A percentile compares a stretch with the other conserved stretches of the same genome.
Evolutionary conservation across 2,888 invertebrate genomes (phyloP).

Genomic region (Cephus runcator): DNA sequence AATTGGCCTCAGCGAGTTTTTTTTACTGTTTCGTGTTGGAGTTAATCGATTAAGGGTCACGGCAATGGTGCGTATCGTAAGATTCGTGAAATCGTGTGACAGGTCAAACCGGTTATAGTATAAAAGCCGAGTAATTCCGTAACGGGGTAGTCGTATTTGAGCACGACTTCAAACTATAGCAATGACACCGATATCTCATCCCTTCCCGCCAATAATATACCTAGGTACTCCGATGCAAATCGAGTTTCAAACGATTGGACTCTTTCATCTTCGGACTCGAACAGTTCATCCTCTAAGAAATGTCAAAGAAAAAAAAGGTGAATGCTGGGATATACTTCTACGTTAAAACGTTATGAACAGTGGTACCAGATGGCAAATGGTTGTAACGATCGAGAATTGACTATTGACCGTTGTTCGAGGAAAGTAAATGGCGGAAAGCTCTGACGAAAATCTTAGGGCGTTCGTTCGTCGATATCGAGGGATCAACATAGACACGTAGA

Average conservation of each 20-base stretch:
- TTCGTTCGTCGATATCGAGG: not conserved
- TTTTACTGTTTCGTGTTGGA: slow-evolving; percentile 31
- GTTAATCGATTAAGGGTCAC: slow-evolving; percentile 25
- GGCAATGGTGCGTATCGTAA: slow-evolving; percentile 20
- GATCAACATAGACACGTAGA: not conserved
- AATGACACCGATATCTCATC: no score
- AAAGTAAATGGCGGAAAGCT: not conserved
- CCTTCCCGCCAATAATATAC: no score
- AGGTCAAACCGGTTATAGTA: slow-evolving; percentile 9
- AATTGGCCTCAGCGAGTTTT: no score
- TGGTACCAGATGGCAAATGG: not conserved
- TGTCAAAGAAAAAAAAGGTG: no score
- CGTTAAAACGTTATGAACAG: not conserved
- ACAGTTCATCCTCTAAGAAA: no score
- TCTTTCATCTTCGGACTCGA: not conserved
- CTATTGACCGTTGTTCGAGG: not conserved
- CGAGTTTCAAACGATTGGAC: not conserved
- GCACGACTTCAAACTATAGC: no score
- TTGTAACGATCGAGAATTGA: not conserved
- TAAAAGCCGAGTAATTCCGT: no score
- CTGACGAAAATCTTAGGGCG: not conserved
- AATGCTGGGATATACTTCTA: not conserved
- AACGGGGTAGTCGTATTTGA: no score
- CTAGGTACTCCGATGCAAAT: not conserved
- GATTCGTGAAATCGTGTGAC: slow-evolving; percentile 11